Evolutionary conservation across 37 sponge, comb jelly and placozoan species (phyloP).

Genomic region (Petrosia ficiformis): DNA sequence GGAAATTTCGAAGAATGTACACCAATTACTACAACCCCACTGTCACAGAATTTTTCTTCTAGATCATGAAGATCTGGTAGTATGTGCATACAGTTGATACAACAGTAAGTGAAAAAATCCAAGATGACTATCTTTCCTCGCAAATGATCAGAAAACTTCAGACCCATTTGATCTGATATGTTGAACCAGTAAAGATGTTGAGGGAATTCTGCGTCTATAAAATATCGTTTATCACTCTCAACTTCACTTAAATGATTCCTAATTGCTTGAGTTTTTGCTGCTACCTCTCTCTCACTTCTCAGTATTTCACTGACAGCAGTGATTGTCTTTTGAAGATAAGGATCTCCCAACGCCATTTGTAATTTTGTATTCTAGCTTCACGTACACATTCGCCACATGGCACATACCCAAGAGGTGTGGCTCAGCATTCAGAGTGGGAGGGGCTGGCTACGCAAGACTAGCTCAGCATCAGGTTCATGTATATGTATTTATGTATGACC

Average conservation of each 20-base stretch:
- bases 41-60: constrained; percentile 28
- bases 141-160: constrained; percentile 37
- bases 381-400: too few species aligned
- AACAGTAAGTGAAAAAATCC: constrained; percentile 98
- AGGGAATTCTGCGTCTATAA: constrained; percentile 46
- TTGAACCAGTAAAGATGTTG: constrained; percentile 50
- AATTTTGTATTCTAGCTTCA: too few species aligned
- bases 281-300: neutral
- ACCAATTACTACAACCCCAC: constrained; percentile 69
- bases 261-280: constrained; percentile 3
- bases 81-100: constrained; percentile 95
- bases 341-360: too few species aligned
- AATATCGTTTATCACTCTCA: constrained; percentile 34
- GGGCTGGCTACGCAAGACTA: too few species aligned
- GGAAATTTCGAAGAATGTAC: constrained; percentile 95
- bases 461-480: too few species aligned
- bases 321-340: neutral
- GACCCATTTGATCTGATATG: constrained; percentile 14
- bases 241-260: constrained; percentile 33
- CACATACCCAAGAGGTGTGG: too few species aligned
- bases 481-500: too few species aligned
- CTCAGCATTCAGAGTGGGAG: too few species aligned
- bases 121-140: constrained; percentile 78
- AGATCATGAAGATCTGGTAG: constrained; percentile 74
- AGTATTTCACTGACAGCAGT: neutral